These are phyloP conservation scores for Poicephalus gulielmi DNA, from an alignment of 2,113 vertebrate species.

Conservation along the genomic window DNA sequence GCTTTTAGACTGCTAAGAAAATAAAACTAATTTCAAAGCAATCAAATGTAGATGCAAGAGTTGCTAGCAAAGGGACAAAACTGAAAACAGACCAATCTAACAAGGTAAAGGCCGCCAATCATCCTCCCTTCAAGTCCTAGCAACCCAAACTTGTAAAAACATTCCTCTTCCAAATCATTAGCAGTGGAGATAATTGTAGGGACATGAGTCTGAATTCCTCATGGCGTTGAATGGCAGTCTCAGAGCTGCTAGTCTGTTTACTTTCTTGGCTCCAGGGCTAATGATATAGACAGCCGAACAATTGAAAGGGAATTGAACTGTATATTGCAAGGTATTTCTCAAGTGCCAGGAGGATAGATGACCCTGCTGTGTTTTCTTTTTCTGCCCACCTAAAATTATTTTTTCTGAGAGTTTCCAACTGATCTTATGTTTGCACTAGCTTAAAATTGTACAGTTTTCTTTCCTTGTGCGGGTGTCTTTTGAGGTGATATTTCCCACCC, in stretches of 20 bases:
- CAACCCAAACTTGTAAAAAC: conserved; percentile 15
- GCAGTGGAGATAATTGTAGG: conserved; percentile 31
- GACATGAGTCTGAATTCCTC: conserved; percentile 28
- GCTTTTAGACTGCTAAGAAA: neutral
- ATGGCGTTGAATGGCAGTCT: neutral
- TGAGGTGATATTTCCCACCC: neutral
- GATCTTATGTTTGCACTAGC: neutral
- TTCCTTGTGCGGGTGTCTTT: neutral
- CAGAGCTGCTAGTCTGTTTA: conserved; percentile 22
- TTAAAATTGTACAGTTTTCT: neutral
- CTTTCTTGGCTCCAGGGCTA: neutral
- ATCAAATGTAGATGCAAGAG: neutral
- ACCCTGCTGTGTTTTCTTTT: conserved; percentile 40
- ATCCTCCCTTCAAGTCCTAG: neutral
- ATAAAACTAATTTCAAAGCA: neutral
- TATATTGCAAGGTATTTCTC: conserved; percentile 26
- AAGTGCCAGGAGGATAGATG: conserved; percentile 22
- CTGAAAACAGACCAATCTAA: neutral
- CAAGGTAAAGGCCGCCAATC: neutral
- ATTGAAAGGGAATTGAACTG: conserved; percentile 35
- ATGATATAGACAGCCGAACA: conserved; percentile 45
- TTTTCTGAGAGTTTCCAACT: neutral
- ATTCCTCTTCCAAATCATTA: neutral
- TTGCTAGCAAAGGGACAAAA: neutral
- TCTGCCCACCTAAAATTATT: conserved; percentile 19